These are phyloP conservation scores for Eublepharis macularius DNA, from an alignment of 2,113 vertebrate genomes.

Conservation along the genomic window DNA sequence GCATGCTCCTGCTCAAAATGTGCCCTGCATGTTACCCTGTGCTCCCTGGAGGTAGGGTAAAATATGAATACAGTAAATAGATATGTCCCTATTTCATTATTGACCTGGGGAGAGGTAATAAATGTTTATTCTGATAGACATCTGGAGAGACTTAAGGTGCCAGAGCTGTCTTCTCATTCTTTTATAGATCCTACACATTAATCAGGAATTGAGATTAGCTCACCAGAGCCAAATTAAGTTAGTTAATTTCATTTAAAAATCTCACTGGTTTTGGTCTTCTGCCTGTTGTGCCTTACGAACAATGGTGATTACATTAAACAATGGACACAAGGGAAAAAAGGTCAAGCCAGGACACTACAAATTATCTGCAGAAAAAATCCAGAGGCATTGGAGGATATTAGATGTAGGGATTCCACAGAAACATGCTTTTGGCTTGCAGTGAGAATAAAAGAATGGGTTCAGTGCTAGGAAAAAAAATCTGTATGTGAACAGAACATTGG, in stretches of 20 bases:
- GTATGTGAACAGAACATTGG: neutral
- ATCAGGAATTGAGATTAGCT: neutral
- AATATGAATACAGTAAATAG: neutral
- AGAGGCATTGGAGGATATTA: neutral
- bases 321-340: neutral
- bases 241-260: neutral
- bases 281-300: neutral
- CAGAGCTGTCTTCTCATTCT: neutral
- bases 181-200: neutral
- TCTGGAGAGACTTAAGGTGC: neutral
- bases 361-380: neutral
- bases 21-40: neutral
- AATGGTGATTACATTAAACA: neutral
- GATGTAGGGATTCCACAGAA: neutral
- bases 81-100: neutral
- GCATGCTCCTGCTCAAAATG: too few species aligned
- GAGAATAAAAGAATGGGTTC: neutral
- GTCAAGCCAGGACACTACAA: slow-evolving; percentile 4
- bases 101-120: neutral
- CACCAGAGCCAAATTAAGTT: neutral
- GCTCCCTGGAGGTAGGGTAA: neutral
- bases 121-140: neutral
- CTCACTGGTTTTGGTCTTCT: neutral
- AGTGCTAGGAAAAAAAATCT: neutral
- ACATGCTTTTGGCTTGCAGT: neutral